phyloP scores from a whole-genome alignment of 2,888 invertebrate species.

The Agrilus cyanescens region DNA sequence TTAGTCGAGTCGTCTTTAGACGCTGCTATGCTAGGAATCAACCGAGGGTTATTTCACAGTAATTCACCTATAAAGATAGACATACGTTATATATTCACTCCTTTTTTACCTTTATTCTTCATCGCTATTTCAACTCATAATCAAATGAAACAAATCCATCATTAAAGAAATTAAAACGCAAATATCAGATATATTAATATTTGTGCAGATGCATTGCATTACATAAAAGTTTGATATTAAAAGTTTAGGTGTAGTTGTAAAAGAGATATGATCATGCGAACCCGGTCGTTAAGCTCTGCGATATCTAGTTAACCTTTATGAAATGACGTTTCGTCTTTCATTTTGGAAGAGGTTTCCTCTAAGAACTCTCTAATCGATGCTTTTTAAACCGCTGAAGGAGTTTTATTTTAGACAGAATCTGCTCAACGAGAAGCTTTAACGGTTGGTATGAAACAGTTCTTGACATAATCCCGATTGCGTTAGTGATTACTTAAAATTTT shows the following conservation, averaged over 20 bases:
- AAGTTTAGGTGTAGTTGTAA: conserved; percentile 10
- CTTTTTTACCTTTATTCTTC: too few relatives aligned
- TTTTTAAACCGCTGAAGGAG: background rate
- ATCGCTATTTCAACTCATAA: too few relatives aligned
- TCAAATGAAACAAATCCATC: too few relatives aligned
- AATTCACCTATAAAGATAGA: too few relatives aligned
- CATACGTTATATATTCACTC: too few relatives aligned
- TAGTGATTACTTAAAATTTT: conserved; percentile 19
- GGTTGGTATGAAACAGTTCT: conserved; percentile 22
- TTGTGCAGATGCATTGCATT: too few relatives aligned
- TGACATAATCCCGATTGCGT: conserved; percentile 25
- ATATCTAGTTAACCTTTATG: too few relatives aligned
- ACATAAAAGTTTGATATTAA: too few relatives aligned
- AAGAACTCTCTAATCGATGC: conserved; percentile 4
- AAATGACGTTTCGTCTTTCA: too few relatives aligned
- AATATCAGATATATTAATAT: too few relatives aligned
- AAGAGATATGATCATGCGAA: conserved; percentile 25
- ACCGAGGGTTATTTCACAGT: conserved; percentile 12
- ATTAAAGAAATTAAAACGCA: too few relatives aligned
- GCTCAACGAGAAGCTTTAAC: conserved; percentile 18
- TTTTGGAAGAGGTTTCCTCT: conserved; percentile 4
- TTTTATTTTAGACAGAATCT: conserved; percentile 3
- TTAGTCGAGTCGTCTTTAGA: conserved; percentile 44
- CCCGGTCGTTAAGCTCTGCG: too few relatives aligned
- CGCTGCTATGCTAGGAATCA: conserved; percentile 39